Base-by-base conservation (phyloP, 2,113 vertebrate genomes). In the Sander lucioperca region DNA sequence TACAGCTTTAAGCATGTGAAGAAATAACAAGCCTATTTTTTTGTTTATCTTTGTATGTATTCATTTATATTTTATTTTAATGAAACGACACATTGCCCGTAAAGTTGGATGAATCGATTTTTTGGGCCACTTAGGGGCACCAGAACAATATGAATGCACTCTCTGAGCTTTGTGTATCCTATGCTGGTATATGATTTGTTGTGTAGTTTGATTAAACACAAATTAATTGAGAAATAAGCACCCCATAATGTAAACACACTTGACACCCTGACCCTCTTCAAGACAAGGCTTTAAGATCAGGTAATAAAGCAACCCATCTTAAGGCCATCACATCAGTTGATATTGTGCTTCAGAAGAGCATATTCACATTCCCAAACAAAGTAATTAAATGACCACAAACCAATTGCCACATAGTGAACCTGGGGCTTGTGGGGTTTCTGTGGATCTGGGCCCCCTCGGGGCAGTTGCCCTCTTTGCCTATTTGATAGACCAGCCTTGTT, bases 361-460 rank as follows among this genome's bases (percentile, higher is more conserved):
- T 7, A 58, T 77, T 67, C 54, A 43, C 58, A 54, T 25, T 58
- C 21, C 69, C 14, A 62, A 62, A 16, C 23, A 51, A 66, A 65
- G 18, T 16, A 25, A 56, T 58, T 39, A 15, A 77, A 48, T 10
- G 0, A 66, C 6, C 23, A n/a, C 51, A 77, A 36, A 47, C 39
- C 21, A 59, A 19, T 21, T 67, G 8, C 36, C 51, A 33, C 53
- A 36, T 13, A 18, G 53, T 67, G 7, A 67, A 23, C 63, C 63
- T 30, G 19, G 4, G 51, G 9, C 48, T 53, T 39, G 30, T 43
- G 30, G 57, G 45, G 25, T 51, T 45, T 19, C 57, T 62, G 57
- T 30, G 25, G 43, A 48, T 33, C 43, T 21, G 23, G 18, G 27
- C 11, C 27, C 27, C 23, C 10, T 51, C 30, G 48, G 21, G 23